These are phyloP conservation scores for Pseudoips prasinana DNA, from an alignment of 2,888 invertebrate species.

Conservation along the genomic window DNA sequence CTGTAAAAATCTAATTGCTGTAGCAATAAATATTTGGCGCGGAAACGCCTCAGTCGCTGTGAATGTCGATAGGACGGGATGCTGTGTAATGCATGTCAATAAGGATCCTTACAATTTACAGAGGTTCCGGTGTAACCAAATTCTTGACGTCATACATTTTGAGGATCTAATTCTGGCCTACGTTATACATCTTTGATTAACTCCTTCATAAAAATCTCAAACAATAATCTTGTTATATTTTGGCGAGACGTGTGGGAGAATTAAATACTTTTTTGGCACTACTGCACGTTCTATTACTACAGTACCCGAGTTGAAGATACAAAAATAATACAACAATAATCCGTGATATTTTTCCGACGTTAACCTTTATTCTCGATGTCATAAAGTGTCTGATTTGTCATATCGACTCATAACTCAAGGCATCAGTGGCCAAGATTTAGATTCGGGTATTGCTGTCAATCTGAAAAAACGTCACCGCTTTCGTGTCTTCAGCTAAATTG, in stretches of 20 bases:
- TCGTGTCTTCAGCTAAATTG: constrained; percentile 42
- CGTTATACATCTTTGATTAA: constrained; percentile 22
- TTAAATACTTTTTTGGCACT: neutral
- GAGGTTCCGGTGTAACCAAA: constrained; percentile 47
- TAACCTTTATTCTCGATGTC: constrained; percentile 31
- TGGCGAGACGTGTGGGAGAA: no score
- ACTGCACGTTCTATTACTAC: neutral
- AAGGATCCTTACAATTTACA: constrained; percentile 59
- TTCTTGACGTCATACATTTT: constrained; percentile 54
- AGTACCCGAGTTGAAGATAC: constrained; percentile 2
- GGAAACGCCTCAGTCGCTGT: constrained; percentile 49
- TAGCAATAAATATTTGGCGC: constrained; percentile 68
- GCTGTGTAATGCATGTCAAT: constrained; percentile 70
- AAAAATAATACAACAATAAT: constrained; percentile 26
- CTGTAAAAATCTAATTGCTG: constrained; percentile 72
- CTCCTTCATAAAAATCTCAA: neutral
- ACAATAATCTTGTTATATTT: constrained; percentile 17
- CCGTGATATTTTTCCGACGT: constrained; percentile 15
- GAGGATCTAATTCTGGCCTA: constrained; percentile 35
- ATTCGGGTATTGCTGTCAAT: constrained; percentile 46
- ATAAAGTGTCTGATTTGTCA: constrained; percentile 37
- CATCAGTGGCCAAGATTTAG: constrained; percentile 39
- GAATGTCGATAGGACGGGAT: constrained; percentile 61
- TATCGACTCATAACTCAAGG: constrained; percentile 38
- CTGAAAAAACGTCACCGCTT: constrained; percentile 41